Percentiles rank a stretch among this genome's conserved stretches.
These are phyloP conservation scores for Bombus polaris DNA, from an alignment of 1,140 invertebrate genomes.

Conservation along the genomic window DNA sequence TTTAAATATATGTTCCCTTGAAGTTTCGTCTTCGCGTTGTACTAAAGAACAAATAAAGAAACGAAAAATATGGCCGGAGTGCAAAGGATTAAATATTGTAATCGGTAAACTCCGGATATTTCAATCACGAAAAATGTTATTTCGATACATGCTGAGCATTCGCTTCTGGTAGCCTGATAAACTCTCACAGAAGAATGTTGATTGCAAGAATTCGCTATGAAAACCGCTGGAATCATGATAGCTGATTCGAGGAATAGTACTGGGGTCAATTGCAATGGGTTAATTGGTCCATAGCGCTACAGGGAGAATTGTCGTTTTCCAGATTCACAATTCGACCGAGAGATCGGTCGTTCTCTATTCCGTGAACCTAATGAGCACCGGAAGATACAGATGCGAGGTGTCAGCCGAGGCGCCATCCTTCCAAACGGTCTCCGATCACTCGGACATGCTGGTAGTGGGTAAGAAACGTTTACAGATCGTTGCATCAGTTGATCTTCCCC, in stretches of 20 bases:
- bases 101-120: too few relatives aligned
- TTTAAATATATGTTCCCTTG: too few relatives aligned
- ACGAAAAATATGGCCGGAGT: neutral
- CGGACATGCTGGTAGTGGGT: slow-evolving; percentile 91
- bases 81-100: neutral
- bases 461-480: slow-evolving; percentile 70
- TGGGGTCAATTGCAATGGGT: slow-evolving; percentile 9
- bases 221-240: too few relatives aligned
- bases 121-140: too few relatives aligned
- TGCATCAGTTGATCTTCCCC: neutral
- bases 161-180: neutral
- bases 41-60: too few relatives aligned
- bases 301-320: slow-evolving; percentile 70
- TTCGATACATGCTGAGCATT: neutral
- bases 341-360: slow-evolving; percentile 88
- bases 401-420: slow-evolving; percentile 92
- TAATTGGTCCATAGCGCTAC: slow-evolving; percentile 14
- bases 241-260: neutral
- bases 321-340: slow-evolving; percentile 90
- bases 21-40: too few relatives aligned
- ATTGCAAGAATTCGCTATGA: neutral
- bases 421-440: slow-evolving; percentile 89
- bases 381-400: slow-evolving; percentile 92
- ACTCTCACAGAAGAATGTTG: neutral
- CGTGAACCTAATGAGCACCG: slow-evolving; percentile 89